Evolutionary conservation across 2,888 invertebrate genomes (phyloP).

Genomic region (Psococerastis gibbosa): DNA sequence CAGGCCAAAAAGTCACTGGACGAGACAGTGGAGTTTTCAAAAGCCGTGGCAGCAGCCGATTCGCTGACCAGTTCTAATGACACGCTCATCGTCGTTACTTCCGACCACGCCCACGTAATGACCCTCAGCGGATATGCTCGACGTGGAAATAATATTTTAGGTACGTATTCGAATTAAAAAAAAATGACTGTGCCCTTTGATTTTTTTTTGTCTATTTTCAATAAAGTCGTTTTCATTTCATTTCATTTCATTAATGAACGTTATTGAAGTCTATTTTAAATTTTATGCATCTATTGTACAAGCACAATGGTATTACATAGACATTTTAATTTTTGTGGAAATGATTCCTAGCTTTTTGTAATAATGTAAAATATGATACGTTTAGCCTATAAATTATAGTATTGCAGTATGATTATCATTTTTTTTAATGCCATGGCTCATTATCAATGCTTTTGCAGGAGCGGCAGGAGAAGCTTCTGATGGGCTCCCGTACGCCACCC

Average conservation of each 20-base stretch:
- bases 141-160: slow-evolving; percentile 38
- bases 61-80: slow-evolving; percentile 39
- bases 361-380: too few species aligned
- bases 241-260: not conserved
- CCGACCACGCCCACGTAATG: slow-evolving; percentile 63
- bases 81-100: slow-evolving; percentile 57
- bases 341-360: too few species aligned
- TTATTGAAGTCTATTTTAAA: slow-evolving; percentile 25
- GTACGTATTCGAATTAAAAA: slow-evolving; percentile 19
- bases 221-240: too few species aligned
- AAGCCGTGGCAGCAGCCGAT: slow-evolving; percentile 41
- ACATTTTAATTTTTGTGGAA: too few species aligned
- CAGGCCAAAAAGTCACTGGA: slow-evolving; percentile 35
- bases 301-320: too few species aligned
- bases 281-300: too few species aligned
- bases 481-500: slow-evolving; percentile 38
- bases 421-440: too few species aligned
- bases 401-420: too few species aligned
- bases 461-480: slow-evolving; percentile 27
- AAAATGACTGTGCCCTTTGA: too few species aligned
- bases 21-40: slow-evolving; percentile 55
- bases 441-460: slow-evolving; percentile 38
- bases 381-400: too few species aligned
- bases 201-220: too few species aligned
- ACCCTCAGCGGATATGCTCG: slow-evolving; percentile 52